Base-by-base conservation (phyloP, 1,140 invertebrate species). In the Drosophila prosaltans region DNA sequence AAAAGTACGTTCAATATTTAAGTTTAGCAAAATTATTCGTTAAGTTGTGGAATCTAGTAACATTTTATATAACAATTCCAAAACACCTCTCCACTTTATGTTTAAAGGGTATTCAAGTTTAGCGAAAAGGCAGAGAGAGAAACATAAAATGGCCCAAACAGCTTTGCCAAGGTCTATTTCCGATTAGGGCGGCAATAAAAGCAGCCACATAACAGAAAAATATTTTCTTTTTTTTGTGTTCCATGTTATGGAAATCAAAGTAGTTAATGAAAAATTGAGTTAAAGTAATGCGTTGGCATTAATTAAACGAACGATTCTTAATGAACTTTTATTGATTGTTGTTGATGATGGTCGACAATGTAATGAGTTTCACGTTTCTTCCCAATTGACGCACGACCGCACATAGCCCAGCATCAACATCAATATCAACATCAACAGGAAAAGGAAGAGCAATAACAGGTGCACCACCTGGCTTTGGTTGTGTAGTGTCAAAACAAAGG, bases 401-500 rank as follows among this genome's bases (percentile, higher is more conserved):
- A 65, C 66, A 64, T 66, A 66, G 9, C 30, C 41, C 32, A 36
- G 32, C 32, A 36, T 36, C 32, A 6, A 36, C 3, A 36, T 36
- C 32, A 6, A 36, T 1, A 36, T 36, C 4, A 36, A 36, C 32
- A 36, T 36, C 32, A 36, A 36, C 32, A 36, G 32, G 32, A 3
- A 36, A 36, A 54, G 30, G 28, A 57, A 61, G 43, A 65, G 62
- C 28, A 26, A 54, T 63, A 66, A 45, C 60, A 62, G 55, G 36
- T 76, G 73, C 65, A 78, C 61, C 45, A 51, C 45, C 68, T 72
- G 67, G 36, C 16, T 6, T 10, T 30, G 32, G 43, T 32, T 39
- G 40, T 48, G 63, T 21, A 69, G 84, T 84, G 84, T 63, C 69
- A 88, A 89, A 88, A 88, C 83, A 89, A 83, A 89, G 77, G 74